phyloP scores from a whole-genome alignment of 2,113 vertebrate species.

The Triplophysa tibetana region DNA sequence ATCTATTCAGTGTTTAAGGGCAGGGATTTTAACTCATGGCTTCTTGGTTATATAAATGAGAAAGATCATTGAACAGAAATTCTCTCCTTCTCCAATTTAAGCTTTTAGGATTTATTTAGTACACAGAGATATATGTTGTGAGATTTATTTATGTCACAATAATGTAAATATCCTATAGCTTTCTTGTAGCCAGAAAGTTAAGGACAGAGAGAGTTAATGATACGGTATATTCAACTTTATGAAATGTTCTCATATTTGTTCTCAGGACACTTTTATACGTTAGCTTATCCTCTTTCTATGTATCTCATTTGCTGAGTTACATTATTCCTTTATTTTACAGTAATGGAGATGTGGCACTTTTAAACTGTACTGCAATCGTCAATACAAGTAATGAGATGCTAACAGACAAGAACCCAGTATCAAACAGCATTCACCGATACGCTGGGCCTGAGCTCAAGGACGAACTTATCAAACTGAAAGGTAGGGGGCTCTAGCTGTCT shows the following conservation, averaged over 20 bases:
- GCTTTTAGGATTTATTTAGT: neutral
- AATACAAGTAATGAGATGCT: conserved; percentile 96
- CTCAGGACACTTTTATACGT: neutral
- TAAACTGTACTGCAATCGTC: conserved; percentile 93
- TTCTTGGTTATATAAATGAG: conserved; percentile 20
- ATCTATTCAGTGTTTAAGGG: conserved; percentile 42
- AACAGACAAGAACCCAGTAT: conserved; percentile 91
- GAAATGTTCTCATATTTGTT: too few relatives aligned
- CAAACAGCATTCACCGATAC: conserved; percentile 86
- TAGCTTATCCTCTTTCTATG: neutral
- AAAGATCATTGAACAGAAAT: neutral
- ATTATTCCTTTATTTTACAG: conserved; percentile 63
- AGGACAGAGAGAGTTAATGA: too few relatives aligned
- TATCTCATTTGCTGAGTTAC: neutral
- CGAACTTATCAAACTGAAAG: conserved; percentile 94
- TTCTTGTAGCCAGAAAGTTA: too few relatives aligned
- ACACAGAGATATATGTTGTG: neutral
- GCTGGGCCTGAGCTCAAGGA: conserved; percentile 89
- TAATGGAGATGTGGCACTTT: conserved; percentile 84
- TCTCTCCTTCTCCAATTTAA: conserved; percentile 4
- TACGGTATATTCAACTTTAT: too few relatives aligned
- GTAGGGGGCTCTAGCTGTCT: conserved; percentile 61
- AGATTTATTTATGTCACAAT: too few relatives aligned
- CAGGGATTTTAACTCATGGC: conserved; percentile 50
- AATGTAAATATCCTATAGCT: too few relatives aligned